Base-by-base conservation (phyloP, 2,113 vertebrate genomes). In the Cyrtonyx montezumae region DNA sequence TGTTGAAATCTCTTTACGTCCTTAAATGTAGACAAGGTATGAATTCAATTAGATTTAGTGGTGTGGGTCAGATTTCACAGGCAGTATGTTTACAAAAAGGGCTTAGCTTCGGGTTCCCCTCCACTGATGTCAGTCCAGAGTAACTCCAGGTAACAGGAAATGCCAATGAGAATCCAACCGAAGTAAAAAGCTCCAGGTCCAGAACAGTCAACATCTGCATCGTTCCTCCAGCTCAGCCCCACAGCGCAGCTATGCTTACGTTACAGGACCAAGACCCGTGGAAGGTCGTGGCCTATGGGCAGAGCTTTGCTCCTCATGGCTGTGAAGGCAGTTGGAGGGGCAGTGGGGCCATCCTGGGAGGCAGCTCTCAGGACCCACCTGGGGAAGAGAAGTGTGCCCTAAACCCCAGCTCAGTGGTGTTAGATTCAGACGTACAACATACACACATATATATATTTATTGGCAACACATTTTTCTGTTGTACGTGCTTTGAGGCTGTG, bases 271-370 rank as follows among this genome's bases (percentile, higher is more conserved):
- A 76, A 67, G 76, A 22, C 6, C 2, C 3, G 8, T 13, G 4
- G 25, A 63, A 63, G 43, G 82, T 59, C 0, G 0, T 12, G 67
- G 75, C 70, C 78, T 82, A 2, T 21, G 36, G 84, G 70, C 74
- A 89, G 62, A 76, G 70, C 53, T 73, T 23, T 62, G 12, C 40
- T 26, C 65, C 84, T 42, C 62, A 26, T 36, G 80, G 91, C 14
- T 48, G 70, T 7, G 75, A 15, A 88, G 73, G 73, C 86, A 88
- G 79, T 87, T 93, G 91, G 55, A 69, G 48, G n/a, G 69, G 88
- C 85, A 36, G 37, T 2, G 22, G 42, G 56, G 49, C 87, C 32
- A 4, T 16, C 56, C 68, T 79, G 81, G 53, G 6, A n/a, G 48
- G 87, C 43, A 83, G 17, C 68, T 75, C 30, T 43, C 59, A 6